Evolutionary conservation across 2,797 vertebrate species (phyloP).

Genomic region (Molothrus ater): DNA sequence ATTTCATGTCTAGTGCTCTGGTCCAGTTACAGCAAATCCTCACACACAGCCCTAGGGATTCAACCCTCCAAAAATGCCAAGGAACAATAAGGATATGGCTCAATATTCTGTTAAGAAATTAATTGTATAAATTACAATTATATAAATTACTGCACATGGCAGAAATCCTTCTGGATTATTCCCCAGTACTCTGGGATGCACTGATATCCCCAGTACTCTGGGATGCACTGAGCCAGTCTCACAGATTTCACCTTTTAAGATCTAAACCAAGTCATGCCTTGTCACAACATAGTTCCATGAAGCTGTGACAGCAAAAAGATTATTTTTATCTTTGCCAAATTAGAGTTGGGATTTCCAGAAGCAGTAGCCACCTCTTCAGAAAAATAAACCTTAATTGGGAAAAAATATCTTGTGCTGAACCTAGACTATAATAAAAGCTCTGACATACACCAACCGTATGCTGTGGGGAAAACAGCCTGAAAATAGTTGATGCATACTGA

Average conservation of each 20-base stretch:
- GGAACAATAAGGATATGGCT: neutral
- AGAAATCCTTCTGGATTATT: neutral
- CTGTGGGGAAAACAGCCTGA: neutral
- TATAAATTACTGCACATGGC: neutral
- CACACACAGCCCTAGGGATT: neutral
- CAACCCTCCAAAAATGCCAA: neutral
- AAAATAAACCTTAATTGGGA: constrained; percentile 22
- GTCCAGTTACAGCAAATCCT: neutral
- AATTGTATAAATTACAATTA: neutral
- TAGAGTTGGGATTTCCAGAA: neutral
- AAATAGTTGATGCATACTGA: neutral
- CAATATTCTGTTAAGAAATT: neutral
- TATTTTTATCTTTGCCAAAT: constrained; percentile 6
- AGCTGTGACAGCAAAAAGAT: neutral
- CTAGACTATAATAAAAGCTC: neutral
- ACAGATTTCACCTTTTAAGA: neutral
- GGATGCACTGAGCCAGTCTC: neutral
- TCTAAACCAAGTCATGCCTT: neutral
- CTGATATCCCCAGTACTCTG: neutral
- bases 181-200: neutral
- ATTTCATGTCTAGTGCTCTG: neutral
- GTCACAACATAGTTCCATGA: neutral
- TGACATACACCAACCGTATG: neutral
- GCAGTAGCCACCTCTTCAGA: neutral
- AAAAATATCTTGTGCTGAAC: neutral